Percentiles rank a stretch among this genome's conserved stretches.
Conservation (phyloP, 1,140 invertebrate species). For the Drosophila setifemur region DNA sequence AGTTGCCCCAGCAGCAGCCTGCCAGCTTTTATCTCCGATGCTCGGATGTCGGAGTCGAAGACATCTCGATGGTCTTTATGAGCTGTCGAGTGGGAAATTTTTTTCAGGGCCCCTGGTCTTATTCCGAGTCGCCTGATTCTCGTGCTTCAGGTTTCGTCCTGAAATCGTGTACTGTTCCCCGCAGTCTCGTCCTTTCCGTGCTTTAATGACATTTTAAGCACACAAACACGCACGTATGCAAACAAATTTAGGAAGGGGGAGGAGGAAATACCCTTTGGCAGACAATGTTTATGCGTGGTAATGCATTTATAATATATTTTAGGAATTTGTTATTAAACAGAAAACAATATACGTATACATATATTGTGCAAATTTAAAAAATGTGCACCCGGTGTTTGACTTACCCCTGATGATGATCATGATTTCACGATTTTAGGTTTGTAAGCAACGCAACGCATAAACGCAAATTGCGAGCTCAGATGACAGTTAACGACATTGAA, state of each 20-base stretch:
- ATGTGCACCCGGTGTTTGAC: too few relatives aligned
- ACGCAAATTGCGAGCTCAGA: slow-evolving; percentile 38
- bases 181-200: slow-evolving; percentile 28
- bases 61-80: slow-evolving; percentile 45
- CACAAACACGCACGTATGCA: slow-evolving; percentile 30
- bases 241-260: background rate
- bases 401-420: too few relatives aligned
- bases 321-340: background rate
- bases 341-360: background rate
- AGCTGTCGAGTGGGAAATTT: slow-evolving; percentile 39
- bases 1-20: slow-evolving; percentile 13
- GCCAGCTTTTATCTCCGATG: slow-evolving; percentile 60
- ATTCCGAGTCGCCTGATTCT: background rate
- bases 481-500: slow-evolving; percentile 41
- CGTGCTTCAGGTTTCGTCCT: slow-evolving; percentile 5
- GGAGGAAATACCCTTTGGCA: background rate
- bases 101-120: slow-evolving; percentile 23
- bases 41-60: slow-evolving; percentile 6
- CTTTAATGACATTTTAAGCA: slow-evolving; percentile 78
- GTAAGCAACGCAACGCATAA: slow-evolving; percentile 39
- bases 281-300: slow-evolving; percentile 41
- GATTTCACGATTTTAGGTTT: too few relatives aligned
- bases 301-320: background rate
- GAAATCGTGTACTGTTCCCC: slow-evolving; percentile 9
- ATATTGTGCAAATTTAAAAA: too few relatives aligned